Base-by-base conservation (phyloP, 2,113 vertebrate genomes). In the Gallinago media region DNA sequence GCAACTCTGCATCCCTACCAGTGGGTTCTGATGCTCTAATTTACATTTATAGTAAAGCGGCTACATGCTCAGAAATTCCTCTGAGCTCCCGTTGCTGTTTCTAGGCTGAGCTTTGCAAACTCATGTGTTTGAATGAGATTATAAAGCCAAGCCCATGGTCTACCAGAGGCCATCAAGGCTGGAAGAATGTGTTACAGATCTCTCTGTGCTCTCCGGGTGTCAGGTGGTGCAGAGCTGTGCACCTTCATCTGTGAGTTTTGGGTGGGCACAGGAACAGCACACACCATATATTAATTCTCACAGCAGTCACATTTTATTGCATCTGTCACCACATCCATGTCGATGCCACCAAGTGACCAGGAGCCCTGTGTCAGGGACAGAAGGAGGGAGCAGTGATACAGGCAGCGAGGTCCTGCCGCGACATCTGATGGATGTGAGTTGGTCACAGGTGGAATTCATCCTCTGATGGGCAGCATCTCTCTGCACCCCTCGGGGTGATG, bases 401-500 rank as follows among this genome's bases (percentile, higher is more conserved):
- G 26, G 47, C 63, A 23, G 54, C 2, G 15, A 27, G 31, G 31
- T 46, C 66, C 47, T 20, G 44, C 19, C 5, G 38, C 2, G 1
- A n/a, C 2, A 0, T 42, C 17, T 32, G 70, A 9, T 16, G 84
- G 68, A 4, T 42, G 49, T 1, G 49, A 49, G 68, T 5, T 17
- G 36, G 18, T 44, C 17, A 22, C 38, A 67, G 61, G 55, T n/a
- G 47, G 42, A 63, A 73, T 38, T 21, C 3, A 0, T 68, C 71
- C 61, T 52, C 13, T 0, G 1, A 47, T 4, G 25, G 68, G 21
- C 36, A 27, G 38, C 1, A 2, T 11, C 85, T 17, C 23, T 6
- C 18, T 32, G 63, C 38, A 16, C 29, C 2, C 0, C 2, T 14
- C 1, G 0, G 23, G 52, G 19, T 8, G 56, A 11, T 0, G 0